Conservation (phyloP, 2,888 invertebrate genomes). For the Eilema griseolum region DNA sequence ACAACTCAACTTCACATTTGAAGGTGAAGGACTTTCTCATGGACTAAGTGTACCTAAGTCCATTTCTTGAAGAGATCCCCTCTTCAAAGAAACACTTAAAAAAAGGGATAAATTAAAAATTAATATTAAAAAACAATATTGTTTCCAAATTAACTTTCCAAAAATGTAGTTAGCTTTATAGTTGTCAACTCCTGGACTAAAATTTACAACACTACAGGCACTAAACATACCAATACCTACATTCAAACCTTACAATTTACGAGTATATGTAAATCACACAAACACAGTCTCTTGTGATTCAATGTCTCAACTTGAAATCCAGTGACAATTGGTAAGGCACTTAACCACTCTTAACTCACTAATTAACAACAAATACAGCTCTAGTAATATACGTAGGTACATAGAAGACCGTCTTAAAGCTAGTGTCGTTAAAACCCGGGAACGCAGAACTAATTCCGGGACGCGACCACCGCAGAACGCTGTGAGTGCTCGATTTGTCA, state of each 20-base stretch:
- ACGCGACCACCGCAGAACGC: conserved; percentile 12
- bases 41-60: no score
- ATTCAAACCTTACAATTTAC: not conserved
- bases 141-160: no score
- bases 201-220: not conserved
- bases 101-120: no score
- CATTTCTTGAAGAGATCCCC: no score
- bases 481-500: conserved; percentile 30
- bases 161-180: not conserved
- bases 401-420: conserved; percentile 9
- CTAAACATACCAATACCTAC: not conserved
- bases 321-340: not conserved
- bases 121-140: no score
- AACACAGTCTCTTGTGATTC: not conserved
- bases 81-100: no score
- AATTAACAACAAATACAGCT: not conserved
- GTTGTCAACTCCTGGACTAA: not conserved
- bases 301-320: not conserved
- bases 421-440: conserved; percentile 21
- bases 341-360: not conserved
- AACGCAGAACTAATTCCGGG: conserved; percentile 27
- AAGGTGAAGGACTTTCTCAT: no score
- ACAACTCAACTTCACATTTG: no score
- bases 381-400: not conserved
- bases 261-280: not conserved